Base-by-base conservation (phyloP, 2,113 vertebrate genomes). In the Peucedramus taeniatus region DNA sequence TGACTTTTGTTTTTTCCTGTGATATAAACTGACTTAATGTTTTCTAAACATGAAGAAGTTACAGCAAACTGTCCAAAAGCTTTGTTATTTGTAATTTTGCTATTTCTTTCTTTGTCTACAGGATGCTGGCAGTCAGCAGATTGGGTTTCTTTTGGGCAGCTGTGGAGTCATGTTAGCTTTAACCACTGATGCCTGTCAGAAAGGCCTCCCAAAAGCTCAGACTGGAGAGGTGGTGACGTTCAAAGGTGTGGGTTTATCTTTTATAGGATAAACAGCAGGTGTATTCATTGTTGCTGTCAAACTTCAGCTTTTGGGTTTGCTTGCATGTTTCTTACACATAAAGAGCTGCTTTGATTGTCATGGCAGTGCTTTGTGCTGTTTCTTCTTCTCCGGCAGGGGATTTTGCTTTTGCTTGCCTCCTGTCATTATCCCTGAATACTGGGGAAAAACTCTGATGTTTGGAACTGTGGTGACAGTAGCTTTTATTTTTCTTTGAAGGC, bases 81-180 rank as follows among this genome's bases (percentile, higher is more conserved):
- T 59, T 64, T 11, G 4, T 66, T 78, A 37, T 68, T 59, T 86
- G 24, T 53, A 64, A 72, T 50, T 76, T 69, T 94, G 33, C 42
- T 37, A 2, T 78, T 19, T 64, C 1, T 1, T 85, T 37, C 14
- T 96, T 95, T 66, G 90, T 82, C 83, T 51, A 5, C 89, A 99
- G 99, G 99, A 99, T 42, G 99, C 99, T 19, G 99, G 99, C 83
- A 99, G 99, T 97, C 99, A 99, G 95, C 99, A 99, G 97, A 98
- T 99, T 9, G 99, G 99, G 18, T 99, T 99, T 97, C 98, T 99
- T 88, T 83, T 99, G 98, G 98, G 99, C 91, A 99, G 99, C 97
- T 99, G 99, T 83, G 99, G 99, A 4, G 98, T 99, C n/a, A 98
- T 98, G 0, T 96, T 99, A 89, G 99, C 99, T 56, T 98, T 99